These are phyloP conservation scores for Drosophila sp. DNA, from an alignment of 1,140 invertebrate species.

Conservation along the genomic window DNA sequence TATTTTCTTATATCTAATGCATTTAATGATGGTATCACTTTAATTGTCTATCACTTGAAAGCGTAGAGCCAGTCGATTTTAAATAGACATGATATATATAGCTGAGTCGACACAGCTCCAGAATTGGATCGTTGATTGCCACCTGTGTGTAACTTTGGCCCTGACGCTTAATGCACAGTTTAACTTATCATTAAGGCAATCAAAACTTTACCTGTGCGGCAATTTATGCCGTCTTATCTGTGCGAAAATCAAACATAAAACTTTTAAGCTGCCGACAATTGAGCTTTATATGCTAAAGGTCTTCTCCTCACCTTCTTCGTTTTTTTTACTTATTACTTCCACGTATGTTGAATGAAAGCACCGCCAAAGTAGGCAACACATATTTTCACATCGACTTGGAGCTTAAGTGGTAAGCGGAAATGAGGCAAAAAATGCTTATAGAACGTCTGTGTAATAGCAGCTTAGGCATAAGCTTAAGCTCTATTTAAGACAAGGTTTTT, in stretches of 20 bases:
- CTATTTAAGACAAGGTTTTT: conserved; percentile 35
- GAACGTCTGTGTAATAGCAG: conserved; percentile 52
- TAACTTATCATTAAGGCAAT: conserved; percentile 75
- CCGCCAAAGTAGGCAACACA: conserved; percentile 33
- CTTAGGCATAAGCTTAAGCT: conserved; percentile 52
- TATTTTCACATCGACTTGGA: conserved; percentile 40
- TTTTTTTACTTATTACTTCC: background rate
- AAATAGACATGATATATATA: conserved; percentile 4
- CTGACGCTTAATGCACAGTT: conserved; percentile 47
- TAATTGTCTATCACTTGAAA: conserved; percentile 1
- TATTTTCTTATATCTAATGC: background rate
- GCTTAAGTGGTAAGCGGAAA: conserved; percentile 43
- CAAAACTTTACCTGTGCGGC: conserved; percentile 74
- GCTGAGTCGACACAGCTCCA: background rate
- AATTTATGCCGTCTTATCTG: conserved; percentile 78
- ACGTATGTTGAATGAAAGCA: background rate
- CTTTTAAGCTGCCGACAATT: conserved; percentile 79
- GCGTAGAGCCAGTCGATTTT: background rate
- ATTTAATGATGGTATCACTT: conserved; percentile 1
- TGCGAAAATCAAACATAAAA: conserved; percentile 75
- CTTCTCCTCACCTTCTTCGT: too few relatives aligned
- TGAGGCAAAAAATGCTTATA: conserved; percentile 30
- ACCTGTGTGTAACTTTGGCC: conserved; percentile 9
- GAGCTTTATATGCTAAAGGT: conserved; percentile 69
- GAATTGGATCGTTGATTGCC: conserved; percentile 12